These are phyloP conservation scores for Zophobas atratus DNA, from an alignment of 1,140 invertebrate species.

Conservation along the genomic window DNA sequence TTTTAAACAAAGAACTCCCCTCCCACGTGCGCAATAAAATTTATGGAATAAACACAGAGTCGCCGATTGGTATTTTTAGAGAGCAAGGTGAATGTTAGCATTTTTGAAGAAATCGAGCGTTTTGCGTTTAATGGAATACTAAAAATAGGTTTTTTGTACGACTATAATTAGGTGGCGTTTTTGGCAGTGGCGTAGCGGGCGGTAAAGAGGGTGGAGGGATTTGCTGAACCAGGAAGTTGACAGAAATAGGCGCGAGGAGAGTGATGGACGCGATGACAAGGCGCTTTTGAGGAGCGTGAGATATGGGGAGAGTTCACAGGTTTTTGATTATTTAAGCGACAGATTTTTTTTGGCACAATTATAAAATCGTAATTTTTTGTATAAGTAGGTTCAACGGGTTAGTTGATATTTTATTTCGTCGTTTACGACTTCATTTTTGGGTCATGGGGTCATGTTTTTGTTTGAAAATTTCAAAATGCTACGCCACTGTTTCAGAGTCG, in stretches of 20 bases:
- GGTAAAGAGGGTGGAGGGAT: not conserved
- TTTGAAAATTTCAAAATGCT: not conserved
- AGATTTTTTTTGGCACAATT: too few species aligned
- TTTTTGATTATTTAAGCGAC: too few species aligned
- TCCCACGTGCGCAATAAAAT: conserved; percentile 3
- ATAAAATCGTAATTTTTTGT: too few species aligned
- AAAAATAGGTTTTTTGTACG: conserved; percentile 40
- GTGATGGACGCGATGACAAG: not conserved
- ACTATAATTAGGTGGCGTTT: conserved; percentile 5
- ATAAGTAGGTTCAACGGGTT: too few species aligned
- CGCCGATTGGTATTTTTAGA: conserved; percentile 21
- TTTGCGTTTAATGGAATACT: conserved; percentile 42
- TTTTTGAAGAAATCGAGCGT: conserved; percentile 31
- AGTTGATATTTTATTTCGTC: too few species aligned
- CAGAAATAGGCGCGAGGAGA: not conserved
- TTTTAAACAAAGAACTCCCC: conserved; percentile 26
- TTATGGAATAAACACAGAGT: conserved; percentile 6
- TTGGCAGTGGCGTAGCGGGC: conserved; percentile 15
- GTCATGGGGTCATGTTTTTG: too few species aligned
- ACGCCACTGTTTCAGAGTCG: not conserved
- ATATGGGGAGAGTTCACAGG: not conserved
- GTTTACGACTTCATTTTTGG: too few species aligned
- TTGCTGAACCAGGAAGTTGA: not conserved
- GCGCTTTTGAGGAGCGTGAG: not conserved
- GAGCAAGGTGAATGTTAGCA: conserved; percentile 45